Base-by-base conservation (phyloP, 2,797 vertebrate species). In the Galagoides demidoff region DNA sequence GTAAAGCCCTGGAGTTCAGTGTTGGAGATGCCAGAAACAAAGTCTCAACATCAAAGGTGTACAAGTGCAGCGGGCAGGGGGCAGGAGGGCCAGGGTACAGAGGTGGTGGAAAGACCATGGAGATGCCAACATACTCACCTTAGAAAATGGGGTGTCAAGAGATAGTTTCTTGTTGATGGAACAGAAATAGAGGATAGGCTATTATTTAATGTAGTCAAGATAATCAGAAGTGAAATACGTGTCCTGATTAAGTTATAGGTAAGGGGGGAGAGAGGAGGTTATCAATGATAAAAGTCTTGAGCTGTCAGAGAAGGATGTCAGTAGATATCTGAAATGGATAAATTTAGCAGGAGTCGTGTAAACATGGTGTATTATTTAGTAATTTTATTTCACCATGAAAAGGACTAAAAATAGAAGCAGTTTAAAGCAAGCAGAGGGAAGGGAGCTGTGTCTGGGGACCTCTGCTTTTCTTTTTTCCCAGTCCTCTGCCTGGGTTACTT, bases 331-430 rank as follows among this genome's bases (percentile, higher is more conserved):
- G 45, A 79, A 79, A 22, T 49, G 74, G 64, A 63, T 90, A 88
- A 45, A 89, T 39, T 68, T 45, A 78, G 71, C 34, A 79, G 87
- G 71, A 86, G 20, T 31, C 63, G 25, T 31, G 16, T 63, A 27
- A 86, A 64, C 45, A 14, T 63, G 27, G 61, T 70, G 17, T 63
- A 27, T 66, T 74, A 39, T 82, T 45, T n/a, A 73, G 59, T 29
- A 64, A 84, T 31, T 94, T 31, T 25, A 90, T 34, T 64, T 81
- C 94, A 73, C 77, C 16, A 12, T 73, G 55, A 66, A 78, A 90
- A 88, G 55, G 82, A 82, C 49, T 88, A 43, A 89, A 85, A 95
- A 91, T 76, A 89, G 93, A 83, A 90, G 76, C 39, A 22, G 57
- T 77, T 94, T 78, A 70, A 96, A 94, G 49, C n/a, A 49, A 71